These are phyloP conservation scores for Raja brachyura DNA, from an alignment of 2,113 vertebrate genomes.

Conservation along the genomic window DNA sequence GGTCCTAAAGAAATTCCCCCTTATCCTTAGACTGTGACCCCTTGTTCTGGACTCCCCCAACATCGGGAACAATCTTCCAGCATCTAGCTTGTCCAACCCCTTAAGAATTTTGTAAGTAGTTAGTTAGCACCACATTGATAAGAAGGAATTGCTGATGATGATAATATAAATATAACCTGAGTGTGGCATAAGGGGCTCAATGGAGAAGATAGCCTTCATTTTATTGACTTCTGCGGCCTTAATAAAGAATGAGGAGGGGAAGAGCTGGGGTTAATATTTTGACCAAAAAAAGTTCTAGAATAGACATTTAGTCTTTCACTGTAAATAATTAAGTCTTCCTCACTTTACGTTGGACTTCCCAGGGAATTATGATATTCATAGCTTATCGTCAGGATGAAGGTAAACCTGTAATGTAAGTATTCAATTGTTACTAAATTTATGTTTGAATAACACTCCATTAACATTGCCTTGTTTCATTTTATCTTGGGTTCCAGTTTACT, in stretches of 20 bases:
- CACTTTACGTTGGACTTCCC: background rate
- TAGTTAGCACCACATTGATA: background rate
- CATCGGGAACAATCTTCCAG: too few relatives aligned
- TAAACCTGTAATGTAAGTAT: background rate
- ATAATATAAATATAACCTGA: background rate
- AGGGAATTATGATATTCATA: background rate
- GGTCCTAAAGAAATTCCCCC: too few relatives aligned
- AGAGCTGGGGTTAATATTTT: too few relatives aligned
- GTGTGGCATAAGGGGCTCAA: background rate
- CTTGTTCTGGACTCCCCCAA: too few relatives aligned
- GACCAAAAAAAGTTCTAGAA: too few relatives aligned
- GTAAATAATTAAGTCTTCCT: too few relatives aligned
- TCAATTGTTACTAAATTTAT: background rate
- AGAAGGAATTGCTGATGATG: background rate
- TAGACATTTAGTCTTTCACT: too few relatives aligned
- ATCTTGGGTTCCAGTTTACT: background rate
- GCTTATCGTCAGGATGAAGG: background rate
- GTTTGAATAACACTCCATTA: background rate
- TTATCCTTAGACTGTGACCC: too few relatives aligned
- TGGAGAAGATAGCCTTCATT: background rate
- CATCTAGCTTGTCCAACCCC: too few relatives aligned
- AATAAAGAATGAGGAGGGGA: too few relatives aligned
- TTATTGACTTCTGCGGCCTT: background rate
- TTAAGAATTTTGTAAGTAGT: too few relatives aligned
- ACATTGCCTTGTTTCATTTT: background rate